phyloP scores from a whole-genome alignment of 2,797 vertebrate species.

The Platyrinchus mystaceus region DNA sequence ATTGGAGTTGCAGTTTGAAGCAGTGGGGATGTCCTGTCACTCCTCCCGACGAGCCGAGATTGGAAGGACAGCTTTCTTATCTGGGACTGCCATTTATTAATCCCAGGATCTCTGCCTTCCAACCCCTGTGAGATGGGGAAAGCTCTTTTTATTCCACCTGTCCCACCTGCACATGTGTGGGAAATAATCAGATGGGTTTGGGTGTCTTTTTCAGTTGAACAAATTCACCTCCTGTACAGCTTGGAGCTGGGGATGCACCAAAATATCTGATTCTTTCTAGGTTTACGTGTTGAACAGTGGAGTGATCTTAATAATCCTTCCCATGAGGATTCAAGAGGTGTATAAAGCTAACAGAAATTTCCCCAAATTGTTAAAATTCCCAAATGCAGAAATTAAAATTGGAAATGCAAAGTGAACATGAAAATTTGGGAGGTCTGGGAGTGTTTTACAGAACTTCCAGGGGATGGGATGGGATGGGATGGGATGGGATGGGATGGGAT shows the following conservation, averaged over 20 bases:
- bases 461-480: no score
- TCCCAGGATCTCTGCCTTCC: background rate
- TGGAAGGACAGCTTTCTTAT: background rate
- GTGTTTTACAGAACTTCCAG: no score
- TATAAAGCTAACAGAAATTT: background rate
- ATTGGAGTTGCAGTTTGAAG: background rate
- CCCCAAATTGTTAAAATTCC: background rate
- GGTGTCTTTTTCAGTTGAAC: background rate
- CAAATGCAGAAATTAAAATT: no score
- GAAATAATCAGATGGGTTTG: background rate
- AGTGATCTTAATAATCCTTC: background rate
- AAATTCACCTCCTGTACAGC: background rate
- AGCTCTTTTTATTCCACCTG: background rate
- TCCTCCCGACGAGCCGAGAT: rapidly evolving
- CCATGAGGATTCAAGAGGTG: background rate
- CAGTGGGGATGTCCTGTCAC: background rate
- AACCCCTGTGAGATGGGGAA: background rate
- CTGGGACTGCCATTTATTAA: background rate
- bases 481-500: no score
- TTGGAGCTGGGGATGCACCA: background rate
- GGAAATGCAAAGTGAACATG: rapidly evolving
- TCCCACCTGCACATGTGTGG: rapidly evolving
- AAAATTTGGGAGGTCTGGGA: background rate
- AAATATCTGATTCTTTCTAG: background rate
- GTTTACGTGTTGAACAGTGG: rapidly evolving